Evolutionary conservation across 2,113 vertebrate genomes (phyloP), one percentile per base, ranked within the genome.

Genomic region (Menura novaehollandiae): DNA sequence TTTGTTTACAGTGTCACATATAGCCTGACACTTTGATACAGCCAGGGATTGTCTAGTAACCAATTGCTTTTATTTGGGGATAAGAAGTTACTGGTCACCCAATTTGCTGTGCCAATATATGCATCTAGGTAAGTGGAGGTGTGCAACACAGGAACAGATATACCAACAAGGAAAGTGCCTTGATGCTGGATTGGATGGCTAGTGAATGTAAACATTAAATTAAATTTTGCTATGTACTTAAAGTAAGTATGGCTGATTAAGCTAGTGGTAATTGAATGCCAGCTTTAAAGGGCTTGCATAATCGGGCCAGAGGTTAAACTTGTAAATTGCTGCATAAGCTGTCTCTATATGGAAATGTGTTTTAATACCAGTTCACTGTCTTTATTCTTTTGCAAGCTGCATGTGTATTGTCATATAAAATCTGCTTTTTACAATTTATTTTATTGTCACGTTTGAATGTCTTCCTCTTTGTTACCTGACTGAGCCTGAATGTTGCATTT

Each of bases 371-470:
- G 68, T 94, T 90, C 60, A 35, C 73, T 92, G 60, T 88, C 67
- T 89, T 94, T 24, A 47, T 95, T 92, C 76, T 94, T 85, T 94
- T 78, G 75, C 91, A 79, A 96, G 73, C 49, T 96, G 97, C 94
- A 96, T 96, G 95, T 89, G 83, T 84, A 92, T 83, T 94, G 88
- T 94, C 62, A 79, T 97, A 83, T 89, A 95, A 93, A 95, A 51
- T 91, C 60, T 91, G 69, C 93, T 97, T 95, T 95, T 74, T 82
- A 72, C 39, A 53, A 87, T 87, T 94, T 85, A 91, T 32, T 47
- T 96, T 59, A 53, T 69, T 18, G 62, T 95, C 16, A 39, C 18
- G 76, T 89, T 80, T 81, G 43, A 95, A 67, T 96, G 74, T 77
- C 35, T 64, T 91, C 19, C 6, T 86, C 11, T 60, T 79, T 73